Evolutionary conservation across 2,888 invertebrate genomes (phyloP).

Genomic region (Eutolmus rufibarbis): DNA sequence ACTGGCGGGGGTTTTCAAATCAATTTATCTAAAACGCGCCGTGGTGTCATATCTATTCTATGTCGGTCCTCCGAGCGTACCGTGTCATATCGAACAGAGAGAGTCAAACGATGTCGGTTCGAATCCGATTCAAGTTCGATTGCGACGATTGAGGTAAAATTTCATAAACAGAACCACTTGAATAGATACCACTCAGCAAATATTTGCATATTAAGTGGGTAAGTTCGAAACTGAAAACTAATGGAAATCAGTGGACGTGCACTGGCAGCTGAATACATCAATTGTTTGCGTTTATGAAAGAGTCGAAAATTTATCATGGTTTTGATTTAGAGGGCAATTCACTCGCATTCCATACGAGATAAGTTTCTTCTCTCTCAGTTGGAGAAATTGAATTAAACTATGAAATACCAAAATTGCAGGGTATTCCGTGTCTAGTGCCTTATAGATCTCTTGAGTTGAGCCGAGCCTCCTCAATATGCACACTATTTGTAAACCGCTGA

Average conservation of each 20-base stretch:
- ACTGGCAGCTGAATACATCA: conserved; percentile 23
- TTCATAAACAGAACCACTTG: conserved; percentile 32
- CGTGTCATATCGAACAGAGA: background rate
- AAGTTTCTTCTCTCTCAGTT: background rate
- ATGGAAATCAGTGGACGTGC: conserved; percentile 28
- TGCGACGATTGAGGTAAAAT: conserved; percentile 20
- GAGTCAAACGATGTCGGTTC: background rate
- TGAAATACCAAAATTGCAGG: background rate
- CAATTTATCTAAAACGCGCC: background rate
- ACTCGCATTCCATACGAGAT: background rate
- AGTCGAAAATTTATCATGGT: background rate
- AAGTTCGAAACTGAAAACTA: conserved; percentile 33
- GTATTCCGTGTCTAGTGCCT: background rate
- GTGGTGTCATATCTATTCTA: background rate
- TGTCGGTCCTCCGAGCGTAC: no score
- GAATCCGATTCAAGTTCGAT: background rate
- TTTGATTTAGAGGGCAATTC: background rate
- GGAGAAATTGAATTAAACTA: background rate
- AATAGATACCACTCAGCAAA: conserved; percentile 27
- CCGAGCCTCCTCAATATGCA: background rate
- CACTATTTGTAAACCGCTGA: background rate
- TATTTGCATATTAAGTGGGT: conserved; percentile 40
- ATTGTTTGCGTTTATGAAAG: conserved; percentile 9
- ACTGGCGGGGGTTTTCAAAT: conserved; percentile 2
- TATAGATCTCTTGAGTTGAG: background rate